Evolutionary conservation across 2,113 vertebrate species (phyloP), one percentile per base, ranked within the genome.

Genomic region (Nibea albiflora): DNA sequence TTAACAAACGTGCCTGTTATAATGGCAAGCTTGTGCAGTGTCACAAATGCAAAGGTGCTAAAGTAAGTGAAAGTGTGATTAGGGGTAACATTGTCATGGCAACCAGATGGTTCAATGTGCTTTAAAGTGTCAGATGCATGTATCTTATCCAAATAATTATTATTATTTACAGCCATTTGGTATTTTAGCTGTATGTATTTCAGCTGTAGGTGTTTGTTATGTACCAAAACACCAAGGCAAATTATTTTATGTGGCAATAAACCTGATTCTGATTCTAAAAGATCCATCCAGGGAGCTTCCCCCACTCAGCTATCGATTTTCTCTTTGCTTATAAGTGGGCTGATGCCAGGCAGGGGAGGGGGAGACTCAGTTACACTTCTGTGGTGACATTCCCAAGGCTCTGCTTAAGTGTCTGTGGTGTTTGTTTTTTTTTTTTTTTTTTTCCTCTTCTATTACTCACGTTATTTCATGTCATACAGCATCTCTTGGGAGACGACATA

Each of bases 241-340:
- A 39, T 39, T 39, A 39, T 39, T 39, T 39, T 39, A 39, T 39
- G 35, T 39, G 7, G 6, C 35, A 39, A 39, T 39, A 39, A 39
- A 39, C 8, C 35, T 39, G 35, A 9, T 35, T 35, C 35, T 8
- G 6, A 35, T 39, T 39, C 8, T 39, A 39, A 39, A 39, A 26
- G 52, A 61, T 31, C 5, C 19, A 16, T 71, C 54, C 71, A 49
- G 73, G 65, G 77, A 80, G 69, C 28, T 67, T 11, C 66, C 76
- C 61, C 46, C 72, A n/a, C 49, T 6, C 22, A 10, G 11, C 35
- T 49, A 80, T 88, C 0, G 64, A 82, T 82, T 89, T 64, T 79
- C 14, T 70, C 60, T 73, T 84, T 64, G 24, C 69, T 78, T 76
- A 49, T 42, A 69, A 73, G 73, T 68, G 60, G 68, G 12, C 53